Evolutionary conservation across 2,113 vertebrate species (phyloP).

Genomic region (Athene noctua): DNA sequence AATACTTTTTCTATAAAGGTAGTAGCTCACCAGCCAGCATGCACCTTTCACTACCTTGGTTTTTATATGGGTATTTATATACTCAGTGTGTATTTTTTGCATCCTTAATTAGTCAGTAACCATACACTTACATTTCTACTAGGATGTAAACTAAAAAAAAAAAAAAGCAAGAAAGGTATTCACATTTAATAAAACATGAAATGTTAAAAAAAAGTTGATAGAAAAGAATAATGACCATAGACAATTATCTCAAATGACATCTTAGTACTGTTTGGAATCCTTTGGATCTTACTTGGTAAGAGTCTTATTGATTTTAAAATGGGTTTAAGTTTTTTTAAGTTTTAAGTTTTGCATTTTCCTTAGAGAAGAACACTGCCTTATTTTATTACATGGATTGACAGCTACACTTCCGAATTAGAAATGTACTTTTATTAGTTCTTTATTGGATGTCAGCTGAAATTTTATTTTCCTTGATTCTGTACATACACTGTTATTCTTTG

Average conservation of each 20-base stretch:
- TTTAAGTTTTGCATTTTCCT: background rate
- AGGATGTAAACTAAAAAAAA: background rate
- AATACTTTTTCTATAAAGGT: background rate
- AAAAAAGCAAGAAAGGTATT: background rate
- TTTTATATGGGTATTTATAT: background rate
- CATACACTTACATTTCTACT: background rate
- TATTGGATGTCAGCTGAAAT: background rate
- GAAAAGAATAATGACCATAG: background rate
- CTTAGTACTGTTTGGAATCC: background rate
- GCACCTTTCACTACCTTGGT: background rate
- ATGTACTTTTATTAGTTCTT: background rate
- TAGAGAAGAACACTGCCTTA: background rate
- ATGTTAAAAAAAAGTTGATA: background rate
- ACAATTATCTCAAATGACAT: background rate
- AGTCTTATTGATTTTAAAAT: background rate
- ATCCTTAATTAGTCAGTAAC: background rate
- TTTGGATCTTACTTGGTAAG: background rate
- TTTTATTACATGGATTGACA: background rate
- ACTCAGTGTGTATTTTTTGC: background rate
- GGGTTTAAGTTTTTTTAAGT: background rate
- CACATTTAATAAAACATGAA: background rate
- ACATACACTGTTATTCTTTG: background rate
- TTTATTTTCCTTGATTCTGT: background rate
- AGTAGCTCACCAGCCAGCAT: background rate
- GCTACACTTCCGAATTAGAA: background rate